Base-by-base conservation (phyloP, 2,888 invertebrate genomes). In the Alloscopus bannaensis region DNA sequence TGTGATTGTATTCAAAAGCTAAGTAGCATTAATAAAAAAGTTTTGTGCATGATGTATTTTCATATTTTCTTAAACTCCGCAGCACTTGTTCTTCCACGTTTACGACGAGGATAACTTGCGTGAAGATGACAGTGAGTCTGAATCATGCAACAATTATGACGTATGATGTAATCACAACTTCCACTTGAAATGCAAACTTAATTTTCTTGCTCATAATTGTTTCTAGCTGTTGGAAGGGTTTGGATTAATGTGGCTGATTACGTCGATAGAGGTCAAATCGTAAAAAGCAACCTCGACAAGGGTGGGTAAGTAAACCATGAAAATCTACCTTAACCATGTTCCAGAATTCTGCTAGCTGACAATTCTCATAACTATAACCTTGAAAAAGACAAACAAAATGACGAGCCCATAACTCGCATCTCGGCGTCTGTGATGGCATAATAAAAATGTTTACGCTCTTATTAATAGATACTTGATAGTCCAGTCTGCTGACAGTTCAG, bases 201-300 rank as follows among this genome's bases (percentile, higher is more conserved):
- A 31, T 40, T 29, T 26, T 50, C 40, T 42, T 55, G 31, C 36
- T 6, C n/a, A 22, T 55, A 24, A 18, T n/a, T n/a, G 42, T 20
- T 20, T 24, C 1, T 24, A 82, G 82, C 72, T 65, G 80, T 82
- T 16, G 82, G 82, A 1, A 20, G 82, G 50, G 72, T 64, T 0
- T 82, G 82, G 82, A 45, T 82, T 13, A 82, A 82, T 20, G 70
- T 82, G 8, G 76, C 79, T 20, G 82, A 82, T 57, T 82, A 76
- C 36, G 79, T 82, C 16, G 82, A 82, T 70, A 82, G 80, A 72
- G 82, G 80, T 26, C 82, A 82, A 47, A 16, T 68, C 11, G 52
- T 52, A 24, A 75, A 55, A 69, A 71, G 72, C 52, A 75, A 79
- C 45, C 80, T 82, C 26, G 79, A 82, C 68, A 82, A 82, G 57